Evolutionary conservation across 2,888 invertebrate species (phyloP), one percentile per base, ranked within the genome.

Genomic region (Xanthostigma xanthostigma): DNA sequence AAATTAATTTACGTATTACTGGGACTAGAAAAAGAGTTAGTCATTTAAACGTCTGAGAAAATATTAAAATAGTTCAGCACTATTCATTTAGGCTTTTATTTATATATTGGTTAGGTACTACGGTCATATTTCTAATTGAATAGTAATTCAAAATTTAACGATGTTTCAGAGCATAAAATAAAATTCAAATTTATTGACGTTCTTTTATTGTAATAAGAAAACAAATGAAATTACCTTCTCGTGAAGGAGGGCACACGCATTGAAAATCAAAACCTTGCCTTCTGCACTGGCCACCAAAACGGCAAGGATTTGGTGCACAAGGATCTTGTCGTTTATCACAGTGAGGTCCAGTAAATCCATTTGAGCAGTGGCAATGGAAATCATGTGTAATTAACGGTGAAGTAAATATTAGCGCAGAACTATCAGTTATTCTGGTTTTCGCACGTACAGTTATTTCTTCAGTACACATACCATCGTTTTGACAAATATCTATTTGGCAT

Each of bases 251-350:
- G 62, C 94, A 94, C 3, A 76, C 72, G 60, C 94, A 94, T 52
- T 81, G 78, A 65, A 87, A 93, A 58, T 88, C 87, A 61, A 81
- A 83, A 0, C 86, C 87, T 67, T 86, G 79, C 51, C 87, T 79
- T 44, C 86, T 76, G 62, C 95, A 96, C 55, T 83, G 81, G 0
- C 87, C 91, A 51, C 86, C 87, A 57, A 79, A 77, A 54, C 81
- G 77, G 62, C 96, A 96, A 5, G 93, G 94, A 63, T 85, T 90
- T 1, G 90, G 89, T 27, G 83, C 75, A 61, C 93, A 92, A 0
- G 95, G 95, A 69, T 93, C 91, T 69, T 90, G 89, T 8, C 88
- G 75, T 59, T 83, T 82, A 59, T 88, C 86, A 64, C 93, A 93
- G 51, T 80, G 78, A 1, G 73, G 72, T 1, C 93, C 93, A 11